Evolutionary conservation across 2,113 vertebrate species (phyloP).

Genomic region (Uria aalge): DNA sequence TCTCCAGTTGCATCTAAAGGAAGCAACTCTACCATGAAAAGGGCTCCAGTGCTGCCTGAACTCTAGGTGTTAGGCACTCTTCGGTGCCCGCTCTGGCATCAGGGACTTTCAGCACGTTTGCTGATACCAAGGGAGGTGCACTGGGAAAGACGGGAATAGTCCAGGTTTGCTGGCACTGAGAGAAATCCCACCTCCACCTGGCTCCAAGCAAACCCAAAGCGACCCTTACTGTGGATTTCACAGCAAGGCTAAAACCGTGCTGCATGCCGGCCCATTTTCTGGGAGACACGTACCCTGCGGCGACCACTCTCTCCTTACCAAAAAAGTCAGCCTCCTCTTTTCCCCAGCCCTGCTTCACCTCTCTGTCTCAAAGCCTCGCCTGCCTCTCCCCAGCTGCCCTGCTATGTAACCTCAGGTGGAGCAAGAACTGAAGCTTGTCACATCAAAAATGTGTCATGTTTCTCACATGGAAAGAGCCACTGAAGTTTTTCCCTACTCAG

Average conservation of each 20-base stretch:
- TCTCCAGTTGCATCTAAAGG: neutral
- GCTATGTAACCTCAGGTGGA: neutral
- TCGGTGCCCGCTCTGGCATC: neutral
- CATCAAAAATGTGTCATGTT: neutral
- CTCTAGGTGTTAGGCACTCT: neutral
- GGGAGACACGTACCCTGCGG: neutral
- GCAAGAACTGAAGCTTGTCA: neutral
- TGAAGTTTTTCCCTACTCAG: accelerated
- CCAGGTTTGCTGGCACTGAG: neutral
- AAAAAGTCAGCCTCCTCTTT: neutral
- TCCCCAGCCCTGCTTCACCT: neutral
- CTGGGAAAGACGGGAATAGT: neutral
- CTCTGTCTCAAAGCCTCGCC: neutral
- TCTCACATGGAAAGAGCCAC: neutral
- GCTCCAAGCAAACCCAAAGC: neutral
- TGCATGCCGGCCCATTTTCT: accelerated
- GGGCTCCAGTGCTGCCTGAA: neutral
- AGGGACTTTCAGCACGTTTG: neutral
- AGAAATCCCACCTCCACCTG: neutral
- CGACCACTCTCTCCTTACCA: neutral
- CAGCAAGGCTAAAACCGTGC: neutral
- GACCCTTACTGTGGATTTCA: neutral
- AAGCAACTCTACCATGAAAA: neutral
- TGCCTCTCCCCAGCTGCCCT: neutral
- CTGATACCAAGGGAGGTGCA: neutral